Evolutionary conservation across 2,113 vertebrate genomes (phyloP), one percentile per base, ranked within the genome.

Genomic region (Osmerus mordax): DNA sequence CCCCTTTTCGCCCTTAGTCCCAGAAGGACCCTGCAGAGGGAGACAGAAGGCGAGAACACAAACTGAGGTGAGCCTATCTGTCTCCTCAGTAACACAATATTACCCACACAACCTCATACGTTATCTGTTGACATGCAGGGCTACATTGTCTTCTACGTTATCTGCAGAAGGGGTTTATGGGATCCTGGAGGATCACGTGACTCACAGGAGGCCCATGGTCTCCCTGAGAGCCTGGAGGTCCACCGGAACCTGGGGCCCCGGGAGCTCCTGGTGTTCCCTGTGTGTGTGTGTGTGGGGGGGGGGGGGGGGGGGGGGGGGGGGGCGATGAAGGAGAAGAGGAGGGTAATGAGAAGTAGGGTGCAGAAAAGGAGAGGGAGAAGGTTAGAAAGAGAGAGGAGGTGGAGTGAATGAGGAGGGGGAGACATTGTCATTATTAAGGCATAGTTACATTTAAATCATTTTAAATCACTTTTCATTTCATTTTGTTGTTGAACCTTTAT

Each of bases 241-340:
- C 97, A 0, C 89, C 91, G 69, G 86, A 81, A 47, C 97, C 97
- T 0, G 94, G 96, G 29, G 90, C 82, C 71, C 97, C 97, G 1
- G 96, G 96, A 61, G 90, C 92, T 83, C 97, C 97, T 47, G 97
- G 97, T 72, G 92, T 92, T 67, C 96, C 97, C 97, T 99, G 59
- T 2, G 25, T 28, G 25, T 28, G 25, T 28, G 25, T 28, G 25
- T 28, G 25, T 28, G 25, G n/a, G n/a, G n/a, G n/a, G n/a, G n/a
- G n/a, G n/a, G n/a, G n/a, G 13, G 13, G 8, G 47, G 32, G 18
- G 13, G 13, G 8, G 47, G 32, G 18, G 28, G n/a, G 19, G n/a
- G 19, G 21, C 14, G 25, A 4, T 23, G n/a, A 16, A 19, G 16
- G 19, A 28, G 11, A 13, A 18, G 18, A 9, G 23, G 54, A 15